Evolutionary conservation across 1,140 invertebrate genomes (phyloP), one percentile per base, ranked within the genome.

Genomic region (Lepidurus packardi): DNA sequence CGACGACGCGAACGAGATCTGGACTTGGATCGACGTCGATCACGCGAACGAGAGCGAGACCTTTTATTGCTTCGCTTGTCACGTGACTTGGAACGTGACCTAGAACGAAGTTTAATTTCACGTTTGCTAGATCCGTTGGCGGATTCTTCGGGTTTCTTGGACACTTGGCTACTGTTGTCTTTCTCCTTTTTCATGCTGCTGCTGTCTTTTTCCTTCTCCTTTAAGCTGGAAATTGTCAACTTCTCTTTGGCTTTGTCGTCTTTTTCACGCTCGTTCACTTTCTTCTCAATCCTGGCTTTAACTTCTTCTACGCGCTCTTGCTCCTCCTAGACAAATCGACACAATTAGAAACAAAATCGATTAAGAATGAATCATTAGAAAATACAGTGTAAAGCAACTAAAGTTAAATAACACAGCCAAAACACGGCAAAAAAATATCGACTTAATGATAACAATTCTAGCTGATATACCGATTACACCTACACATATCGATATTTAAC

Each of bases 271-370:
- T n/a, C 80, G 77, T 47, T 81, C 73, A 65, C 80, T 34, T 74
- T 78, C 73, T 41, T 79, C 78, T 73, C 77, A 76, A 79, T 81
- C 80, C 11, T 79, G 81, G 45, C 81, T 80, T 11, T 85, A 78
- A 86, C 88, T 78, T 89, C 89, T 81, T 90, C 88, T 45, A 92
- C 88, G 80, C 89, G 88, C 80, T 92, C 90, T 84, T 92, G 90
- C 81, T 92, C 91, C 83, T 92, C 91, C 91, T 92, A 34, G 34
- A 34, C 34, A 4, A 34, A 34, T 34, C 34, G 34, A 34, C 34
- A 34, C 34, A 34, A 34, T 34, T 34, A 34, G 34, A 34, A 34
- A 34, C 34, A 34, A 34, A 34, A 34, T 34, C 34, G 34, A 34
- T 34, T 34, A 34, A 34, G 34, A 34, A 34, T 34, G 34, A 34